phyloP scores from a whole-genome alignment of 2,888 invertebrate species.

The Micoletzkya japonica region DNA sequence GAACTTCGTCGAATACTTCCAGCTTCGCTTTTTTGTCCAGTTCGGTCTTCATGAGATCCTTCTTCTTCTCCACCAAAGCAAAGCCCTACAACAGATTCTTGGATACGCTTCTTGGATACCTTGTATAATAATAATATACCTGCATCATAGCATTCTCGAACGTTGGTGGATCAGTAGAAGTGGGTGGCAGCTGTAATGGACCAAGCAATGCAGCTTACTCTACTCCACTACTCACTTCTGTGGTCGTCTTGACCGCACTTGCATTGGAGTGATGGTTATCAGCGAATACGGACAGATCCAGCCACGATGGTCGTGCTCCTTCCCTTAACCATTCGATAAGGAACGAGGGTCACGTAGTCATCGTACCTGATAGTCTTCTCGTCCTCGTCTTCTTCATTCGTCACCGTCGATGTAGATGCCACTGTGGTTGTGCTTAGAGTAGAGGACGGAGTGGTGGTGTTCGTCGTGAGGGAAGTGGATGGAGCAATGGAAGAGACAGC shows the following conservation, averaged over 20 bases:
- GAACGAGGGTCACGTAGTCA: not conserved
- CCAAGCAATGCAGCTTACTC: not conserved
- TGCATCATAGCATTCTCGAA: conserved; percentile 8
- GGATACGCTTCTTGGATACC: not conserved
- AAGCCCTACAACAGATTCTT: not conserved
- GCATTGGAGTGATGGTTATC: conserved; percentile 3
- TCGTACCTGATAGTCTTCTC: conserved; percentile 8
- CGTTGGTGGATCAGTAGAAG: conserved; percentile 6
- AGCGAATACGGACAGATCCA: conserved; percentile 22
- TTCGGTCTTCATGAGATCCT: conserved; percentile 12
- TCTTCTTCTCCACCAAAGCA: conserved; percentile 11
- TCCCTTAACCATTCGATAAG: not conserved
- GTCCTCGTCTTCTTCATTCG: not conserved
- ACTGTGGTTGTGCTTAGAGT: not conserved
- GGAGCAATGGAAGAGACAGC: not conserved
- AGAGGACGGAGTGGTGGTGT: not conserved
- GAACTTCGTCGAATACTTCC: conserved; percentile 15
- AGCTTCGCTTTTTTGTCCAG: conserved; percentile 12
- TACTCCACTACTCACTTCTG: not conserved
- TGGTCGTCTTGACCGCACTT: not conserved
- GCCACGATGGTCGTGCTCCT: conserved; percentile 14
- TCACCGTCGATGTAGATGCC: not conserved
- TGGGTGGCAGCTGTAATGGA: conserved; percentile 1
- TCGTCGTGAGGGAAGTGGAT: not conserved
- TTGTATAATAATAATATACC: not conserved